A percentile compares a stretch with the other conserved stretches of the same genome.
Evolutionary conservation across 2,797 vertebrate species (phyloP).

Genomic region (Adrianichthys oophorus): DNA sequence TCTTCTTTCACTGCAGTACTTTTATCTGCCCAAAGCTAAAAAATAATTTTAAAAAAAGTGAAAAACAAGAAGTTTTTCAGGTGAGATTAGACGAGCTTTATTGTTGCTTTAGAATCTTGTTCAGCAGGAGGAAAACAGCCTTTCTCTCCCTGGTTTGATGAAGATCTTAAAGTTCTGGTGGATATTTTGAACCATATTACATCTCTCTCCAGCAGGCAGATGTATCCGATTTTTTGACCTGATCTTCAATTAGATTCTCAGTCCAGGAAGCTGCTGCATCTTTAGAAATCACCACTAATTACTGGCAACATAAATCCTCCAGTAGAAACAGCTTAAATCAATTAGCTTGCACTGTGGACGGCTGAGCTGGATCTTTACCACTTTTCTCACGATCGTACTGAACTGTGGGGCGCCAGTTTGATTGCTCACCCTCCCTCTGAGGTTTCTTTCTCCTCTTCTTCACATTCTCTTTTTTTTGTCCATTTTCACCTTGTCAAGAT

Average conservation of each 20-base stretch:
- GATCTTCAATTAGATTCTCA: conserved; percentile 6
- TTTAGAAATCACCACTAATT: conserved; percentile 65
- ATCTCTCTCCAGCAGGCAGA: too few species aligned
- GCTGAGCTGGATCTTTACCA: conserved; percentile 50
- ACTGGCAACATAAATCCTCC: conserved; percentile 50
- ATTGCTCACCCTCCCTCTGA: conserved; percentile 14
- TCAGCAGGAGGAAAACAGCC: too few species aligned
- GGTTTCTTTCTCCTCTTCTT: conserved; percentile 11
- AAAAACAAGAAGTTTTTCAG: too few species aligned
- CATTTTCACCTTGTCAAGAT: not conserved
- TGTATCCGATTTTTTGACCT: too few species aligned
- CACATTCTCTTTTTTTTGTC: conserved; percentile 2
- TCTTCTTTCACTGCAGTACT: too few species aligned
- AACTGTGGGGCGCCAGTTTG: conserved; percentile 51
- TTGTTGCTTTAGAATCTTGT: too few species aligned
- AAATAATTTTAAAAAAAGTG: too few species aligned
- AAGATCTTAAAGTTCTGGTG: too few species aligned
- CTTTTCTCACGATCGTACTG: conserved; percentile 68
- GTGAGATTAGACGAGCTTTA: too few species aligned
- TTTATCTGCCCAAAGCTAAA: too few species aligned
- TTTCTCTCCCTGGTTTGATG: too few species aligned
- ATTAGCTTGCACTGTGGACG: conserved; percentile 54
- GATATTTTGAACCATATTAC: too few species aligned
- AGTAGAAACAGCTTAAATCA: conserved; percentile 63
- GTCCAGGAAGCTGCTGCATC: conserved; percentile 22